These are phyloP conservation scores for Liodrosophila aerea DNA, from an alignment of 2,888 invertebrate genomes.

Conservation along the genomic window DNA sequence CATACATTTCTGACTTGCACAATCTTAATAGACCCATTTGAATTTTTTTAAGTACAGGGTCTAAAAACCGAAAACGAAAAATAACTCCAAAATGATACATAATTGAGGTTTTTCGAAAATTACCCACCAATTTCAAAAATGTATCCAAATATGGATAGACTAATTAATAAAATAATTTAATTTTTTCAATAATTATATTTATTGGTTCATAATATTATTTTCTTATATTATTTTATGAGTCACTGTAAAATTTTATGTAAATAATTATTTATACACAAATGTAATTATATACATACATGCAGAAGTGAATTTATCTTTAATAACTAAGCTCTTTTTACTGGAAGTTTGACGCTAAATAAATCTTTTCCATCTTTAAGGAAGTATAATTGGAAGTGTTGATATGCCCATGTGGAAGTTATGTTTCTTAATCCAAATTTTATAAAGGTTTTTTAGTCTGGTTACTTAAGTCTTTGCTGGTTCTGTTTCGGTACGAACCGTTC, in stretches of 20 bases:
- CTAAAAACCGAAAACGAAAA: no score
- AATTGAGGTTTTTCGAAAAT: no score
- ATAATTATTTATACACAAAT: conserved; percentile 36
- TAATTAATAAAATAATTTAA: no score
- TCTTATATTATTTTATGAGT: conserved; percentile 19
- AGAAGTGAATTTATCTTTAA: conserved; percentile 34
- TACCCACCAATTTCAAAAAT: no score
- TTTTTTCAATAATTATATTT: conserved; percentile 3
- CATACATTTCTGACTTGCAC: no score
- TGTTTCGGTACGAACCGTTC: conserved; percentile 38
- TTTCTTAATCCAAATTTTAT: conserved; percentile 30
- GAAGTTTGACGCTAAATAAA: conserved; percentile 71
- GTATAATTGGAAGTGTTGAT: conserved; percentile 58
- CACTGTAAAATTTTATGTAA: conserved; percentile 40
- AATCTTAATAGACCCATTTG: no score
- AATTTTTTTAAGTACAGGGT: no score
- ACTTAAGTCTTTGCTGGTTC: conserved; percentile 60
- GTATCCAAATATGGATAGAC: no score
- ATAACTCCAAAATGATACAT: no score
- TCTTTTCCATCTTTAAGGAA: conserved; percentile 50
- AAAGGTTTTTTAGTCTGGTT: conserved; percentile 30
- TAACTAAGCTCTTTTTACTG: conserved; percentile 37
- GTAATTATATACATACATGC: conserved; percentile 42
- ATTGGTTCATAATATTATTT: conserved; percentile 27
- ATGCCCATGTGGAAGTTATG: conserved; percentile 50